Conservation (phyloP, 1,140 invertebrate genomes). For the Catajapyx aquilonaris region DNA sequence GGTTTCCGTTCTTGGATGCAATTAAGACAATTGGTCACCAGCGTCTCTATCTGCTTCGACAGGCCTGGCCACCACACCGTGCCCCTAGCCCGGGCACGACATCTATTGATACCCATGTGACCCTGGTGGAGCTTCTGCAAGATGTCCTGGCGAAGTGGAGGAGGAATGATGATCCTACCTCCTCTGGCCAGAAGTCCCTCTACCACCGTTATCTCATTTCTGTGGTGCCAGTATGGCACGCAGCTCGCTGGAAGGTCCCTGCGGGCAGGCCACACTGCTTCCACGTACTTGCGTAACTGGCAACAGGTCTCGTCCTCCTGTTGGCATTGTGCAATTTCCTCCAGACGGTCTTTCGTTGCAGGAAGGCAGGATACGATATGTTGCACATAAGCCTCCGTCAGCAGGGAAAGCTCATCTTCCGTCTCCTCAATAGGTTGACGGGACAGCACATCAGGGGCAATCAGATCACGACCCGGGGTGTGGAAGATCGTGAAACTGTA, state of each 20-base stretch:
- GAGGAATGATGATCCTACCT: neutral
- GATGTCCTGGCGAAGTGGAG: neutral
- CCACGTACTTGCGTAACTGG: constrained; percentile 8
- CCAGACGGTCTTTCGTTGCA: constrained; percentile 7
- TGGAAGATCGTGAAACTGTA: constrained; percentile 17
- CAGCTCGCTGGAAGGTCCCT: constrained; percentile 5
- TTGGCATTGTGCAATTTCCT: constrained; percentile 9
- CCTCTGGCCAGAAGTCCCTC: neutral
- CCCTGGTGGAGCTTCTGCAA: no score
- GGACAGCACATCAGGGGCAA: constrained; percentile 17
- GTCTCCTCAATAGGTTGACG: constrained; percentile 8
- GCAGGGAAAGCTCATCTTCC: constrained; percentile 7
- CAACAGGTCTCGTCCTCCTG: constrained; percentile 8
- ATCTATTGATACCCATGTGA: no score
- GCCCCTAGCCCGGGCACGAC: no score
- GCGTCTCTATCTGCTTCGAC: no score
- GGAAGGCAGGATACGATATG: constrained; percentile 7
- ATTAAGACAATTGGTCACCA: no score
- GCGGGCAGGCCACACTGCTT: constrained; percentile 9
- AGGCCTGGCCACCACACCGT: no score
- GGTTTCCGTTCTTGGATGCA: no score
- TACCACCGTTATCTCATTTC: constrained; percentile 5
- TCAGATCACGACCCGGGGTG: constrained; percentile 15
- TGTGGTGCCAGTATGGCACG: constrained; percentile 9
- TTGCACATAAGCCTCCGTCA: constrained; percentile 7